Evolutionary conservation across 2,888 invertebrate species (phyloP).

Genomic region (Dimorphilus gyrociliatus): DNA sequence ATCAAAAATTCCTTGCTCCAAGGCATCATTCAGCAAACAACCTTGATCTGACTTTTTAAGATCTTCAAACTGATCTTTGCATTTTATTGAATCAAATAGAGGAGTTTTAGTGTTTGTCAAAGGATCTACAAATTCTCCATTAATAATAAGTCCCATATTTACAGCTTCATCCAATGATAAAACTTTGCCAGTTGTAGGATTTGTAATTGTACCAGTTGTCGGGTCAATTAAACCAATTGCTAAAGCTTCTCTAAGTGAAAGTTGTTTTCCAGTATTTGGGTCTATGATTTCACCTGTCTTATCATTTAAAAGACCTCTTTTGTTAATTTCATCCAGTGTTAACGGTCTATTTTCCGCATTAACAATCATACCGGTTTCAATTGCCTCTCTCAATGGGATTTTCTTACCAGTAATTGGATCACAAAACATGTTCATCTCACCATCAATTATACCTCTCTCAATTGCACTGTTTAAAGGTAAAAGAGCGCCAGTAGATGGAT

Average conservation of each 20-base stretch:
- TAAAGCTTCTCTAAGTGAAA: slow-evolving; percentile 8
- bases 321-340: neutral
- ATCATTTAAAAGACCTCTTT: slow-evolving; percentile 1
- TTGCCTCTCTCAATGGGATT: slow-evolving; percentile 63
- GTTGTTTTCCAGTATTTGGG: slow-evolving; percentile 12
- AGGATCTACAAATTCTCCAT: slow-evolving; percentile 5
- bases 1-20: slow-evolving; percentile 53
- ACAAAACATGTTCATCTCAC: slow-evolving; percentile 51
- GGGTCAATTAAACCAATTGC: slow-evolving; percentile 6
- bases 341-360: slow-evolving; percentile 14
- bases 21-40: slow-evolving; percentile 52
- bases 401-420: slow-evolving; percentile 67
- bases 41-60: slow-evolving; percentile 1
- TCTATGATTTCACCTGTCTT: slow-evolving; percentile 12
- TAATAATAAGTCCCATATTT: slow-evolving; percentile 8
- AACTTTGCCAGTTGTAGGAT: slow-evolving; percentile 2
- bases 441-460: slow-evolving; percentile 28
- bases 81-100: too few species aligned
- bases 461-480: slow-evolving; percentile 15
- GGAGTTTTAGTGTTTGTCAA: too few species aligned
- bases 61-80: too few species aligned
- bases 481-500: slow-evolving; percentile 52
- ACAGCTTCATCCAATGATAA: slow-evolving; percentile 10
- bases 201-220: slow-evolving; percentile 5
- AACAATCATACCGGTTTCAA: slow-evolving; percentile 53